These are phyloP conservation scores for Coenonympha arcania DNA, from an alignment of 2,888 invertebrate genomes.

Conservation along the genomic window DNA sequence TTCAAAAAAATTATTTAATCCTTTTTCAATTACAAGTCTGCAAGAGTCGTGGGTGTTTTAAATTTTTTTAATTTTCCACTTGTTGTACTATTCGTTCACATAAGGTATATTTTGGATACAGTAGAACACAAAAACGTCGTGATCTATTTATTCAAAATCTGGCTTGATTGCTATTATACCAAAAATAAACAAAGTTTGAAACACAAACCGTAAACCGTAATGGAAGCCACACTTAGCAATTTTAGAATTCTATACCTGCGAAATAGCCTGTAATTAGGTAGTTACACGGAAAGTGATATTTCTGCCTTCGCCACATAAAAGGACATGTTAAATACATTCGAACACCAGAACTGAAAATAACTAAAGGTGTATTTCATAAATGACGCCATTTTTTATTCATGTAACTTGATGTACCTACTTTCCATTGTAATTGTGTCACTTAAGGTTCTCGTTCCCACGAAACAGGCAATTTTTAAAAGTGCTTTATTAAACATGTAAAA, in stretches of 20 bases:
- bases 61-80: too few relatives aligned
- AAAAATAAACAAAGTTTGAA: background rate
- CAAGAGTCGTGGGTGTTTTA: too few relatives aligned
- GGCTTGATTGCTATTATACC: too few relatives aligned
- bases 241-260: too few relatives aligned
- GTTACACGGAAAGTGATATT: constrained; percentile 1
- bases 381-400: constrained; percentile 24
- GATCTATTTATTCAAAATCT: too few relatives aligned
- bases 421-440: constrained; percentile 23
- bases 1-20: too few relatives aligned
- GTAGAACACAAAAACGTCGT: too few relatives aligned
- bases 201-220: background rate
- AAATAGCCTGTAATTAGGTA: constrained; percentile 6
- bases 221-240: background rate
- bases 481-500: constrained; percentile 19
- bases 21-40: too few relatives aligned
- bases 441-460: constrained; percentile 14
- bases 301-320: constrained; percentile 5
- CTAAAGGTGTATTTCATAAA: constrained; percentile 18
- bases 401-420: constrained; percentile 7
- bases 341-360: constrained; percentile 9
- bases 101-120: too few relatives aligned
- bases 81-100: too few relatives aligned
- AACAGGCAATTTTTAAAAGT: constrained; percentile 15
- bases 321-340: constrained; percentile 20